phyloP scores from a whole-genome alignment of 2,113 vertebrate genomes.

The Stercorarius parasiticus region DNA sequence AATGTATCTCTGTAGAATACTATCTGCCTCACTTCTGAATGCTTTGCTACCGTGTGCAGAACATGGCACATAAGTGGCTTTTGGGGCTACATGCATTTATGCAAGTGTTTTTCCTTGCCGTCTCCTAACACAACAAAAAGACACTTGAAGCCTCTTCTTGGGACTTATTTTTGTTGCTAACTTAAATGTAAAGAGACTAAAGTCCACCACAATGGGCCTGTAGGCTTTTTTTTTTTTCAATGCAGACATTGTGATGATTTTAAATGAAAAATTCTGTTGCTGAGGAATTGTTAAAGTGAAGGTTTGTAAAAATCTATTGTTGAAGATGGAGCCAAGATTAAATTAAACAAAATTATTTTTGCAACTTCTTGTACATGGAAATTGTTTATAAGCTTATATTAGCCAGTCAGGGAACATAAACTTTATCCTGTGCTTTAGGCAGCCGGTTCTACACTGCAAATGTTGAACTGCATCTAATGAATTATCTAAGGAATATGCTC shows the following conservation, averaged over 20 bases:
- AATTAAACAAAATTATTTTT: conserved; percentile 23
- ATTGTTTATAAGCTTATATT: conserved; percentile 20
- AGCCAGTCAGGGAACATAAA: conserved; percentile 39
- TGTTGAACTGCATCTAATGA: background rate
- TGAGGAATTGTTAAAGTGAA: background rate
- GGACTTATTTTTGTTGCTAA: conserved; percentile 20
- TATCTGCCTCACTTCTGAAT: conserved; percentile 30
- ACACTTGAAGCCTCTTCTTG: conserved; percentile 21
- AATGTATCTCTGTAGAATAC: conserved; percentile 62
- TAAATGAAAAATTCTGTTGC: background rate
- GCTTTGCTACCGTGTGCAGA: conserved; percentile 36
- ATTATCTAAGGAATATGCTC: conserved; percentile 23
- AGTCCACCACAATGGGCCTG: background rate
- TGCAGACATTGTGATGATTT: background rate
- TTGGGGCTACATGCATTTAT: background rate
- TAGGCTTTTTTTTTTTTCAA: background rate
- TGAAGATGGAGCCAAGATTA: background rate
- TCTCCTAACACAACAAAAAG: conserved; percentile 19
- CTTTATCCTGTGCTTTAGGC: background rate
- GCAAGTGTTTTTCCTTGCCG: background rate
- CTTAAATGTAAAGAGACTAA: conserved; percentile 6
- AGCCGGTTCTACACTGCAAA: background rate
- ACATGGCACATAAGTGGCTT: conserved; percentile 57
- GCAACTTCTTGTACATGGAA: background rate
- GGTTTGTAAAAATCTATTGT: background rate